These are phyloP conservation scores for Drosophila pachea DNA, from an alignment of 1,140 invertebrate genomes.

Conservation along the genomic window DNA sequence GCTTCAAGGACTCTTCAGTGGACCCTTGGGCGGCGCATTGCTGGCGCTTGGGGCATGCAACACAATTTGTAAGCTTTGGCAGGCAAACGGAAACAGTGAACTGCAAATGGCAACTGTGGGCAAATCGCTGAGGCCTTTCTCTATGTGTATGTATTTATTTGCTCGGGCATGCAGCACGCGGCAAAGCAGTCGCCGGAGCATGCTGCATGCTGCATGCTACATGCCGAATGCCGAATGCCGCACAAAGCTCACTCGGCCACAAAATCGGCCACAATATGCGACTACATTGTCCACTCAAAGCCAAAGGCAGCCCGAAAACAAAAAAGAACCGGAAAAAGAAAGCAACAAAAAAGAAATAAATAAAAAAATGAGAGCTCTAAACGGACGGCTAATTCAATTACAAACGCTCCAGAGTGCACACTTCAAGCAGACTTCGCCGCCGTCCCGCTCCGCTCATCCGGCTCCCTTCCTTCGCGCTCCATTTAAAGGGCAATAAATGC, in stretches of 20 bases:
- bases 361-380: background rate
- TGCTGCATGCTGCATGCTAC: conserved; percentile 37
- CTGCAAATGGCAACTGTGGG: conserved; percentile 27
- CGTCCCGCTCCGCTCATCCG: background rate
- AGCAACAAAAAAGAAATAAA: too few species aligned
- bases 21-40: too few species aligned
- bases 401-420: background rate
- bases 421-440: background rate
- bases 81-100: conserved; percentile 32
- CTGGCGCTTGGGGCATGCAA: conserved; percentile 18
- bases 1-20: conserved; percentile 43
- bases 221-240: conserved; percentile 33
- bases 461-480: background rate
- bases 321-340: too few species aligned
- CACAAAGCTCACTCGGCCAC: conserved; percentile 46
- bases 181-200: conserved; percentile 39
- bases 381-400: conserved; percentile 30
- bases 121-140: too few species aligned
- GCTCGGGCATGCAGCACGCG: conserved; percentile 22
- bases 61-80: background rate
- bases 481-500: background rate
- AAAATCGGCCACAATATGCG: conserved; percentile 37
- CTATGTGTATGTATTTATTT: background rate
- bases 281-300: conserved; percentile 34
- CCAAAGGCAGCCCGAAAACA: conserved; percentile 2